Percentiles rank a stretch among this genome's conserved stretches.
phyloP scores from a whole-genome alignment of 2,113 vertebrate species.

The Callorhinus ursinus region DNA sequence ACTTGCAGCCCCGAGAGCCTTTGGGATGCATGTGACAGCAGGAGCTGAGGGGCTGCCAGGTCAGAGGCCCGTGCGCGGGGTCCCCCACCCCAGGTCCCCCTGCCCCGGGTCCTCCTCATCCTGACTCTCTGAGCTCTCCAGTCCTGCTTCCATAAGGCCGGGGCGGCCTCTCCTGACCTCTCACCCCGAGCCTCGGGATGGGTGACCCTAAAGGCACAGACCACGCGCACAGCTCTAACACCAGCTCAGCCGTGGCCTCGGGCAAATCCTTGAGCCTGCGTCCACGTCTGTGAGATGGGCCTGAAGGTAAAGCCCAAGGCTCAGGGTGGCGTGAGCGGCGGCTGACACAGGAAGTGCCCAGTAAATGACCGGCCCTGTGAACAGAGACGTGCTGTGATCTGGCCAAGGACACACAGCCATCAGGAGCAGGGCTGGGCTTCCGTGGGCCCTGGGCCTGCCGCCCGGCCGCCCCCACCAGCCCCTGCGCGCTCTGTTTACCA shows the following conservation, averaged over 20 bases:
- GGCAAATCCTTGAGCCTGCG: not conserved
- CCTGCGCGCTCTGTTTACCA: not conserved
- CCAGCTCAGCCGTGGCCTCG: not conserved
- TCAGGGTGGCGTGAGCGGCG: not conserved
- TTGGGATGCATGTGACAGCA: not conserved
- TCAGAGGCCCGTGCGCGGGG: not conserved
- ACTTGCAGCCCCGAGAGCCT: not conserved
- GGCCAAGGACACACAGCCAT: not conserved
- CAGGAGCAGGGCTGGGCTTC: not conserved
- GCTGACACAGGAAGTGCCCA: not conserved
- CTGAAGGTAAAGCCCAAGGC: rapidly evolving
- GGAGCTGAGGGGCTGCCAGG: not conserved
- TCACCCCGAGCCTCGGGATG: not conserved
- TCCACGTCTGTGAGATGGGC: not conserved
- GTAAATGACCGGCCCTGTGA: not conserved
- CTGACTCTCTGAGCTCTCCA: not conserved
- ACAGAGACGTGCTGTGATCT: not conserved
- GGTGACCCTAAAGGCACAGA: not conserved
- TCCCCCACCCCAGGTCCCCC: no score
- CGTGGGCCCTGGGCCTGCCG: not conserved
- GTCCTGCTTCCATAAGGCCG: not conserved
- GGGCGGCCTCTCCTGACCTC: not conserved
- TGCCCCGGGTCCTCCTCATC: not conserved
- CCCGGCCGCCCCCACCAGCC: constrained; percentile 1
- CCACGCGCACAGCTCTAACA: rapidly evolving